phyloP scores from a whole-genome alignment of 2,888 invertebrate genomes.

The Pardosa pseudoannulata region DNA sequence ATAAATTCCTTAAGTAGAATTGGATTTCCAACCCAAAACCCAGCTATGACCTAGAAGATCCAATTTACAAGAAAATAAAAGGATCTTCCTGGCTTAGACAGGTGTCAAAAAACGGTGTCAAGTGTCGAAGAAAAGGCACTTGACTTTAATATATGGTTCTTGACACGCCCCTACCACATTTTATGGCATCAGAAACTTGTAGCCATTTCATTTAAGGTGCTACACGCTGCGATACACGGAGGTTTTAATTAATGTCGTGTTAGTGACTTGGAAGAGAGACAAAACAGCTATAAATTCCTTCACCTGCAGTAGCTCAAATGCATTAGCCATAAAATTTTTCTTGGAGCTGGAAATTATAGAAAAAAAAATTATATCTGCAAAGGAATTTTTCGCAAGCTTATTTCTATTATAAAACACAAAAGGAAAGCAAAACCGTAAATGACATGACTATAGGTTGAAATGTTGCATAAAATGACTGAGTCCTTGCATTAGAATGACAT shows the following conservation, averaged over 20 bases:
- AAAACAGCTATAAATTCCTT: not conserved
- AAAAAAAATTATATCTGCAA: too few species aligned
- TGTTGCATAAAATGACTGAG: too few species aligned
- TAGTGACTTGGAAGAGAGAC: not conserved
- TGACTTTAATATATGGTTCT: conserved; percentile 56
- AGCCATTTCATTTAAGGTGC: conserved; percentile 30
- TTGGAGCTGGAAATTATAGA: too few species aligned
- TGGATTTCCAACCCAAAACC: not conserved
- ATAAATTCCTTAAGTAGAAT: not conserved
- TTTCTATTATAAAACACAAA: too few species aligned
- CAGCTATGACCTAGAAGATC: not conserved
- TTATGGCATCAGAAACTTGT: conserved; percentile 23
- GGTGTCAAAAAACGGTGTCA: conserved; percentile 33
- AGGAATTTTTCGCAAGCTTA: too few species aligned
- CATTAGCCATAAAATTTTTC: too few species aligned
- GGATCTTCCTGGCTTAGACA: not conserved
- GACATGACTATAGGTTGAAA: too few species aligned
- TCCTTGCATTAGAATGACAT: too few species aligned
- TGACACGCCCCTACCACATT: conserved; percentile 48
- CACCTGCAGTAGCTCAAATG: too few species aligned
- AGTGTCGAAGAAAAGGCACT: conserved; percentile 38
- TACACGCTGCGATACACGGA: conserved; percentile 33
- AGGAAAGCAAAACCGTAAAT: too few species aligned
- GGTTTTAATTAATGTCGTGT: conserved; percentile 37
- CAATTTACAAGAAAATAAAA: conserved; percentile 31